These are phyloP conservation scores for Hippasteria phrygiana DNA, from an alignment of 53 echinoderm and acorn worm genomes.

Conservation along the genomic window DNA sequence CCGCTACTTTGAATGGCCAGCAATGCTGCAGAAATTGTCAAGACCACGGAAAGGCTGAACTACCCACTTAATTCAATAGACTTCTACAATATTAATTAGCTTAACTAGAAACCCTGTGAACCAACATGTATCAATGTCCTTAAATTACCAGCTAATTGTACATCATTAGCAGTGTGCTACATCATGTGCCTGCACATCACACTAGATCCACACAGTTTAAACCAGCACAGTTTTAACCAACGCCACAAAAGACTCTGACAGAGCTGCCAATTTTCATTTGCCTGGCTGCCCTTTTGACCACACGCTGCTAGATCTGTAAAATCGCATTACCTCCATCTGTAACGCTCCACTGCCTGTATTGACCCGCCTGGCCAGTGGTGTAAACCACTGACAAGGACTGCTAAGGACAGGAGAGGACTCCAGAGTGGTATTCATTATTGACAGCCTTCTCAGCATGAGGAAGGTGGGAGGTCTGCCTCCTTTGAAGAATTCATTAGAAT, in stretches of 20 bases:
- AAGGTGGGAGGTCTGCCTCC: no score
- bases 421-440: no score
- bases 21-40: no score
- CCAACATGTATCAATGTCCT: not conserved
- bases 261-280: constrained; percentile 8
- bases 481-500: no score
- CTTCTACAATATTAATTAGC: not conserved
- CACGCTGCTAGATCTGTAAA: constrained; percentile 18
- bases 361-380: not conserved
- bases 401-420: not conserved
- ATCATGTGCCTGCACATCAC: no score
- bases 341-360: constrained; percentile 28
- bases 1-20: not conserved
- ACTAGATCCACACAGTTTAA: no score
- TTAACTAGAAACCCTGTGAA: not conserved
- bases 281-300: not conserved
- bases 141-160: not conserved
- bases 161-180: constrained; percentile 8
- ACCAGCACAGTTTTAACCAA: no score
- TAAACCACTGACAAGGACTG: not conserved
- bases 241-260: not conserved
- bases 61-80: not conserved
- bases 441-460: no score
- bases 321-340: constrained; percentile 40
- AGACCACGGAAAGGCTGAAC: no score